phyloP scores from a whole-genome alignment of 2,797 vertebrate genomes.

The Phrynocephalus guinanensis region DNA sequence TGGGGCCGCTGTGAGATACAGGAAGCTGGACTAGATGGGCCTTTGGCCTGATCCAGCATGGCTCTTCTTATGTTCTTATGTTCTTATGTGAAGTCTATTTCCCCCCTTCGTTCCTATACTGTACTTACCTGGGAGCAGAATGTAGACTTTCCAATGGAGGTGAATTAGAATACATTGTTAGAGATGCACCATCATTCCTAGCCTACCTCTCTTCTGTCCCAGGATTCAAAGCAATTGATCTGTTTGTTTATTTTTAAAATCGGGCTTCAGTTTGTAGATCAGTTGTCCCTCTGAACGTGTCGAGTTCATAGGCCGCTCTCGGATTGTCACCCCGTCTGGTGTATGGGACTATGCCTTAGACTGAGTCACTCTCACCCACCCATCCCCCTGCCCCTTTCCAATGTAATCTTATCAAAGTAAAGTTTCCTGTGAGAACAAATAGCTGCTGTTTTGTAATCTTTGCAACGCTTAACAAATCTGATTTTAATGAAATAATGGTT shows the following conservation, averaged over 20 bases:
- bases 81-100: neutral
- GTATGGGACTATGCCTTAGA: neutral
- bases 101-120: neutral
- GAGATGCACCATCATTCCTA: neutral
- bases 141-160: neutral
- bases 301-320: neutral
- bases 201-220: neutral
- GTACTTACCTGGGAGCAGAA: neutral
- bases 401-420: constrained; percentile 8
- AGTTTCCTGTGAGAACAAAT: neutral
- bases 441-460: neutral
- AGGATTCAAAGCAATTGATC: neutral
- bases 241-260: neutral
- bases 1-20: too few species aligned
- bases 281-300: neutral
- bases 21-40: too few species aligned
- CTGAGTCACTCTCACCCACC: too few species aligned
- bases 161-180: neutral
- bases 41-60: too few species aligned
- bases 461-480: neutral
- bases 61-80: too few species aligned
- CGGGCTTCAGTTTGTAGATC: neutral
- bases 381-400: neutral
- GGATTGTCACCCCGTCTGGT: neutral
- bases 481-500: constrained; percentile 1